Percentiles rank a stretch among this genome's conserved stretches.
Conservation (phyloP, 2,888 invertebrate species). For the Eupelmus urozonus region DNA sequence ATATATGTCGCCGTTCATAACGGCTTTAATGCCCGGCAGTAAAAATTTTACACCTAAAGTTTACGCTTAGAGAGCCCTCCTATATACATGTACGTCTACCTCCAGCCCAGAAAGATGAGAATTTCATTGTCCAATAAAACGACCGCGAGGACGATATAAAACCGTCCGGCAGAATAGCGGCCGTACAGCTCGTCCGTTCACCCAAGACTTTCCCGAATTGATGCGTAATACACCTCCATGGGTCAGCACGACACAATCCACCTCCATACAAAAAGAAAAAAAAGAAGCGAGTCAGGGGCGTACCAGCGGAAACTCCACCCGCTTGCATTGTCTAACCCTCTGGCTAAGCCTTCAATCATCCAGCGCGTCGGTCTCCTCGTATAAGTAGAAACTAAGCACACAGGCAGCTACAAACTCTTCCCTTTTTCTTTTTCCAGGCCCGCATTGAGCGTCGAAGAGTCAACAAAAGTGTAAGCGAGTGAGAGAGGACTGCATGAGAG, state of each 20-base stretch:
- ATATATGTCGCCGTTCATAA: background rate
- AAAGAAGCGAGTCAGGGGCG: background rate
- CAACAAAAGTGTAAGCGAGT: conserved; percentile 17
- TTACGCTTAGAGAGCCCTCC: background rate
- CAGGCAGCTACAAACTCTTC: no score
- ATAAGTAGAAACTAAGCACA: no score
- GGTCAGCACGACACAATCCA: background rate
- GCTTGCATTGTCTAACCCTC: no score
- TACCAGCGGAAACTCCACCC: no score
- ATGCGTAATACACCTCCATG: background rate
- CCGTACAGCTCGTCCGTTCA: no score
- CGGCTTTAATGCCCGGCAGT: background rate
- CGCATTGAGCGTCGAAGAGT: conserved; percentile 12
- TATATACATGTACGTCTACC: background rate
- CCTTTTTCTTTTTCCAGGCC: background rate
- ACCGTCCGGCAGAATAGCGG: background rate
- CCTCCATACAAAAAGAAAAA: conserved; percentile 1
- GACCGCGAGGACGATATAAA: background rate
- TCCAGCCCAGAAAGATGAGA: background rate
- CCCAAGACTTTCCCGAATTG: background rate
- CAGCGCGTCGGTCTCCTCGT: background rate
- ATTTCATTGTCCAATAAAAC: conserved; percentile 34
- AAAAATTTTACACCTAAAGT: conserved; percentile 10
- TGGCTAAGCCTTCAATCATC: background rate
- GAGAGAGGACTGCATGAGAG: background rate